A percentile compares a stretch with the other conserved stretches of the same genome.
Conservation (phyloP, 2,113 vertebrate genomes). For the Anoura caudifer region DNA sequence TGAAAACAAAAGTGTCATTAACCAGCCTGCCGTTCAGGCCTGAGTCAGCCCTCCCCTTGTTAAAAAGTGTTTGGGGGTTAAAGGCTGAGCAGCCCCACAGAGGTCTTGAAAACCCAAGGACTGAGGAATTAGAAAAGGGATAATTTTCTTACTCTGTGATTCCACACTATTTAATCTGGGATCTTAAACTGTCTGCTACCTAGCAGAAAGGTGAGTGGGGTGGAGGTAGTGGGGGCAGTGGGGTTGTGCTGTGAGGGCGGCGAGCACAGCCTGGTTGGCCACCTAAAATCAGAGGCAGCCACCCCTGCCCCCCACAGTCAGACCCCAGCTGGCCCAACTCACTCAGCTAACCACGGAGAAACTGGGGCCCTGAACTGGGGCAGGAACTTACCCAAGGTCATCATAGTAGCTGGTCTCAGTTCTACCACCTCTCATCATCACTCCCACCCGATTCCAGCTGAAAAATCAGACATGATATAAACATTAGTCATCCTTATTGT, state of each 20-base stretch:
- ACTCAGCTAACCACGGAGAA: neutral
- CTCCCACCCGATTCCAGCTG: neutral
- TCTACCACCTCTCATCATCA: neutral
- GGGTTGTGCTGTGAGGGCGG: neutral
- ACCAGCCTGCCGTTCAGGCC: neutral
- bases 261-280: neutral
- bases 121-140: neutral
- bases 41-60: neutral
- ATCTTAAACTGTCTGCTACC: neutral
- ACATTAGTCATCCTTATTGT: constrained; percentile 44
- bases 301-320: accelerated
- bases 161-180: neutral
- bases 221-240: neutral
- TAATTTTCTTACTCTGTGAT: neutral
- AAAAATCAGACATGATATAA: neutral
- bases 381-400: neutral
- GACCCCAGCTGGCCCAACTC: neutral
- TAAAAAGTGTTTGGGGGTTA: neutral
- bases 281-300: too few relatives aligned
- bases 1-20: neutral
- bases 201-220: neutral
- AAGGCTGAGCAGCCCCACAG: accelerated
- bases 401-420: neutral
- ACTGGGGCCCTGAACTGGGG: neutral
- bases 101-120: neutral